These are phyloP conservation scores for Fukomys damarensis DNA, from an alignment of 2,113 vertebrate species.

Conservation along the genomic window DNA sequence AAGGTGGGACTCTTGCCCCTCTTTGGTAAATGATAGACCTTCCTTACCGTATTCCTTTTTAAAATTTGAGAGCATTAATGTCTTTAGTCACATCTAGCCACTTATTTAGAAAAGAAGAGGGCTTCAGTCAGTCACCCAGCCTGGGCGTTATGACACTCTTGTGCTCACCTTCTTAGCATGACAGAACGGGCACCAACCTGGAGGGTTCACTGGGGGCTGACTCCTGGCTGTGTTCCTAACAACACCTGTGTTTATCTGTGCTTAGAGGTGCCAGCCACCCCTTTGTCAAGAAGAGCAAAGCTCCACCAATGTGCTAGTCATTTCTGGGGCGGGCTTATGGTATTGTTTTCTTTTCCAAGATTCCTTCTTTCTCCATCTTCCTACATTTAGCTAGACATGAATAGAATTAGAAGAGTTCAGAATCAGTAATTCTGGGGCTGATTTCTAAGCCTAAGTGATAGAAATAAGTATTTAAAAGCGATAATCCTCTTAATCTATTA, in stretches of 20 bases:
- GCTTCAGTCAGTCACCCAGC: neutral
- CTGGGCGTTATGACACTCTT: neutral
- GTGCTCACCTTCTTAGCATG: conserved; percentile 32
- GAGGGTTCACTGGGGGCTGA: conserved; percentile 38
- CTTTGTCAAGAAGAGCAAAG: conserved; percentile 63
- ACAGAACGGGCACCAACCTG: conserved; percentile 39
- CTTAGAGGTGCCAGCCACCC: conserved; percentile 57
- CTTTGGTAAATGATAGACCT: neutral
- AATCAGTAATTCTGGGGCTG: conserved; percentile 40
- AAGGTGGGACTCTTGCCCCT: neutral
- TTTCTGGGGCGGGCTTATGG: conserved; percentile 52
- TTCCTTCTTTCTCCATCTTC: conserved; percentile 31
- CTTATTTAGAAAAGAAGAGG: conserved; percentile 31
- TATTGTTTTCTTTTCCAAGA: conserved; percentile 59
- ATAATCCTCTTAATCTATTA: conserved; percentile 67
- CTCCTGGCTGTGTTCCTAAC: conserved; percentile 60
- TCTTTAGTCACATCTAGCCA: neutral
- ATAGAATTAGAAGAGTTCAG: conserved; percentile 59
- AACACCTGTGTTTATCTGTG: conserved; percentile 75
- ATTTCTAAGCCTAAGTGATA: conserved; percentile 57
- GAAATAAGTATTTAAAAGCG: conserved; percentile 48
- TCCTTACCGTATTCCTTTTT: neutral
- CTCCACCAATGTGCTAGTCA: conserved; percentile 41
- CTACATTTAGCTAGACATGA: conserved; percentile 61
- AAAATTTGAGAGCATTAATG: neutral